These are phyloP conservation scores for Synergus laeviventris DNA, from an alignment of 2,888 invertebrate genomes.

Conservation along the genomic window DNA sequence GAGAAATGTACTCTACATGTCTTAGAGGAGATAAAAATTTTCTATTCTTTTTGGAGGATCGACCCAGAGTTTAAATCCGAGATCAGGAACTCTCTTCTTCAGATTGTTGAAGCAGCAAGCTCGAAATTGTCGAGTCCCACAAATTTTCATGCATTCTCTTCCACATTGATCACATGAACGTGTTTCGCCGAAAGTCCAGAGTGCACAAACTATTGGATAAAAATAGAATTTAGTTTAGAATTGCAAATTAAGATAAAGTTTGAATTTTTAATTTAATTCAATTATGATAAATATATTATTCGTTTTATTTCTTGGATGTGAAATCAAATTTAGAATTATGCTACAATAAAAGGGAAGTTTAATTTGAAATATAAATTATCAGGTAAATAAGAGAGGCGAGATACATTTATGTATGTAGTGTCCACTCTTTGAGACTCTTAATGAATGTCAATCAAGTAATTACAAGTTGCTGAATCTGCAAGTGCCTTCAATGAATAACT, in stretches of 20 bases:
- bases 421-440: slow-evolving; percentile 48
- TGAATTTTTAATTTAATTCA: not conserved
- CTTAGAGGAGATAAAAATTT: slow-evolving; percentile 2
- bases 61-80: slow-evolving; percentile 60
- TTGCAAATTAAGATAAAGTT: not conserved
- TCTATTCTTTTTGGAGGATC: slow-evolving; percentile 15
- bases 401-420: slow-evolving; percentile 61
- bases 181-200: slow-evolving; percentile 75
- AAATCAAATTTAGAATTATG: not conserved
- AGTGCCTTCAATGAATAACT: slow-evolving; percentile 49
- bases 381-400: not conserved
- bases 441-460: slow-evolving; percentile 68
- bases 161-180: slow-evolving; percentile 84
- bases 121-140: slow-evolving; percentile 83
- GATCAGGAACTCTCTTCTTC: slow-evolving; percentile 76
- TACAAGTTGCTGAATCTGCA: slow-evolving; percentile 60
- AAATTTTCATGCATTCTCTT: slow-evolving; percentile 81
- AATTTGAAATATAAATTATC: not conserved
- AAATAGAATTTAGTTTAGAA: slow-evolving; percentile 49
- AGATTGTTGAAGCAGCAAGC: slow-evolving; percentile 86
- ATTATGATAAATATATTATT: not conserved
- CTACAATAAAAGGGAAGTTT: not conserved
- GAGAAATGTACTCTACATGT: not conserved
- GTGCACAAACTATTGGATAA: slow-evolving; percentile 59
- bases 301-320: not conserved